A percentile compares a stretch with the other conserved stretches of the same genome.
These are phyloP conservation scores for Phodopus roborovskii DNA, from an alignment of 2,113 vertebrate species.

Conservation along the genomic window DNA sequence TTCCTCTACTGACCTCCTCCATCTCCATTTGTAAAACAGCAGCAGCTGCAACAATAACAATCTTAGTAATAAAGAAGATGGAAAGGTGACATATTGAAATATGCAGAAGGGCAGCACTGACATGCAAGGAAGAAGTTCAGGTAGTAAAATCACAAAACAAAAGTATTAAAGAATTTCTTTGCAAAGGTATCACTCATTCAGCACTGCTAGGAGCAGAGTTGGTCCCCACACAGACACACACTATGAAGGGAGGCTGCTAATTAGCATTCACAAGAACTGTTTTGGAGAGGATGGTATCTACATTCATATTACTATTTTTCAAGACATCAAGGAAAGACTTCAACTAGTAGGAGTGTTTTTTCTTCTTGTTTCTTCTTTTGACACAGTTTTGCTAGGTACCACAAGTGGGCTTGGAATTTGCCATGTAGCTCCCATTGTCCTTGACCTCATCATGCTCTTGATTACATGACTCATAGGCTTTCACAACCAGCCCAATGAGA, in stretches of 20 bases:
- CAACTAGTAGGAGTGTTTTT: background rate
- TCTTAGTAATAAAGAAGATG: constrained; percentile 23
- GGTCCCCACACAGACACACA: background rate
- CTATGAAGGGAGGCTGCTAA: background rate
- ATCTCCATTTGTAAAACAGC: background rate
- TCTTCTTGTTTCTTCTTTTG: background rate
- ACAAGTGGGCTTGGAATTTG: background rate
- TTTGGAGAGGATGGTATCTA: background rate
- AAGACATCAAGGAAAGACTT: constrained; percentile 44
- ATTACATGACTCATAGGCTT: background rate
- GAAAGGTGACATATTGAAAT: constrained; percentile 26
- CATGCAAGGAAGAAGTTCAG: constrained; percentile 1
- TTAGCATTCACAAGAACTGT: constrained; percentile 17
- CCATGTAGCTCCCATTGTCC: background rate
- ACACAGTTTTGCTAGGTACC: background rate
- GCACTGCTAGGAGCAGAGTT: background rate
- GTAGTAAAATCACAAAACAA: background rate
- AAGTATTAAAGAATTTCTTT: background rate
- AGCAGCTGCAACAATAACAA: background rate
- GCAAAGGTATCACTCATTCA: background rate
- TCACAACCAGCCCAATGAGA: background rate
- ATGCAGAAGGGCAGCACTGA: constrained; percentile 11
- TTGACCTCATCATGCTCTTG: background rate
- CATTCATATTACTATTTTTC: background rate
- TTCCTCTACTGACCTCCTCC: background rate